Evolutionary conservation across 2,888 invertebrate species (phyloP), one percentile per base, ranked within the genome.

Genomic region (Germaria angustata): DNA sequence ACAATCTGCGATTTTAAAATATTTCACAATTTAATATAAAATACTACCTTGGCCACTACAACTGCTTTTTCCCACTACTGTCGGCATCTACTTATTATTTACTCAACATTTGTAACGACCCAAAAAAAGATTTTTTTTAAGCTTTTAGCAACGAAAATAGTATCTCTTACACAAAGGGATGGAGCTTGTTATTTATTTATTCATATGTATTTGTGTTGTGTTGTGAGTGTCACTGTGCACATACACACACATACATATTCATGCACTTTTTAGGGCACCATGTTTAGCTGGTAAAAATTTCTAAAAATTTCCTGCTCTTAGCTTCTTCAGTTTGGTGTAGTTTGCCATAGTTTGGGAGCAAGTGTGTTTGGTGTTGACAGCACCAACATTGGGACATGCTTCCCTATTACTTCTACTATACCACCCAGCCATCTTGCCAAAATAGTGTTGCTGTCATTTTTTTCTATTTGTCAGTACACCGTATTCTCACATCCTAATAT

Each of bases 51-150:
- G 15, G 20, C 51, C 32, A 32, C 28, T 32, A 1, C 17, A 34
- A 0, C 4, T 5, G 5, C 1, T 32, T 17, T 15, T 28, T 1
- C 41, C 28, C 2, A 44, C 22, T 51, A 41, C 66, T 13, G 36
- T 32, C 66, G 61, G 75, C 53, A 68, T 69, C 69, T 80, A 69
- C 57, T 69, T 63, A 22, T 76, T 80, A 73, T 79, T 66, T 73
- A 53, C 24, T 51, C 57, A 65, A 51, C 79, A 59, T 57, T 79
- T 61, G 44, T 2, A 17, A 41, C 11, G 28, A 46, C 3, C 9
- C 22, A 8, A 61, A 32, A 68, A 32, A 36, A 34, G 13, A 17
- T 34, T n/a, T 13, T 34, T 36, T 17, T 20, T 28, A 28, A 61
- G 8, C 2, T 46, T 65, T 11, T 41, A 44, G 36, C 20, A 44